A percentile compares a stretch with the other conserved stretches of the same genome.
phyloP scores from a whole-genome alignment of 2,113 vertebrate genomes.

The Solea solea region DNA sequence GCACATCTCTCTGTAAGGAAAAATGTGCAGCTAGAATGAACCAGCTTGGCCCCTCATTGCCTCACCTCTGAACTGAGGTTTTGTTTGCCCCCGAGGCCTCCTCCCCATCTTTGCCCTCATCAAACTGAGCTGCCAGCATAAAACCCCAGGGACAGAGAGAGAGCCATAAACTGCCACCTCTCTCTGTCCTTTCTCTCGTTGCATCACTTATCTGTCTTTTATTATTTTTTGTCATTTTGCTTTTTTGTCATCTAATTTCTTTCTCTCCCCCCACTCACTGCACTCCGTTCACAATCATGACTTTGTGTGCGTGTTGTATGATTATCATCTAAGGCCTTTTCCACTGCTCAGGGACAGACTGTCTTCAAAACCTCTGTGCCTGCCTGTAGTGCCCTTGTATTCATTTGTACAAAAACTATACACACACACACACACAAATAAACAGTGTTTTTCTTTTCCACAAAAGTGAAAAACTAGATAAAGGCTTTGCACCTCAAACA shows the following conservation, averaged over 20 bases:
- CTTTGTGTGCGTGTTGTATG: neutral
- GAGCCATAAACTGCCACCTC: constrained; percentile 18
- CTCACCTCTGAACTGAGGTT: constrained; percentile 63
- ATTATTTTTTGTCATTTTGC: neutral
- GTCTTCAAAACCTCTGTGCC: constrained; percentile 6
- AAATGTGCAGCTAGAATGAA: constrained; percentile 25
- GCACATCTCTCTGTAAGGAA: constrained; percentile 39
- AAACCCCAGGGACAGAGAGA: constrained; percentile 47
- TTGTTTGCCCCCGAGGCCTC: constrained; percentile 52
- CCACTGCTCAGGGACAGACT: constrained; percentile 2
- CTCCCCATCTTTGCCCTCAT: constrained; percentile 45
- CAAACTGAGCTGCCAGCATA: constrained; percentile 54
- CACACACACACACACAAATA: neutral
- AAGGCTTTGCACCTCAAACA: constrained; percentile 15
- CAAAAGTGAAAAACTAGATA: constrained; percentile 15
- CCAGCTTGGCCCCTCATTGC: constrained; percentile 30
- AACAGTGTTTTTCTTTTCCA: constrained; percentile 2
- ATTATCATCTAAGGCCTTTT: constrained; percentile 22
- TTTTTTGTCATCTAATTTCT: neutral
- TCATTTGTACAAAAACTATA: constrained; percentile 4
- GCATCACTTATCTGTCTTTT: constrained; percentile 13
- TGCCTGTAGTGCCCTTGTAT: neutral
- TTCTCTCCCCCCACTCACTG: neutral
- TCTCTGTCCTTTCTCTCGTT: constrained; percentile 7
- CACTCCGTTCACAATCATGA: neutral